A percentile compares a stretch with the other conserved stretches of the same genome.
phyloP scores from a whole-genome alignment of 2,113 vertebrate genomes.

The Oreotrochilus melanogaster region DNA sequence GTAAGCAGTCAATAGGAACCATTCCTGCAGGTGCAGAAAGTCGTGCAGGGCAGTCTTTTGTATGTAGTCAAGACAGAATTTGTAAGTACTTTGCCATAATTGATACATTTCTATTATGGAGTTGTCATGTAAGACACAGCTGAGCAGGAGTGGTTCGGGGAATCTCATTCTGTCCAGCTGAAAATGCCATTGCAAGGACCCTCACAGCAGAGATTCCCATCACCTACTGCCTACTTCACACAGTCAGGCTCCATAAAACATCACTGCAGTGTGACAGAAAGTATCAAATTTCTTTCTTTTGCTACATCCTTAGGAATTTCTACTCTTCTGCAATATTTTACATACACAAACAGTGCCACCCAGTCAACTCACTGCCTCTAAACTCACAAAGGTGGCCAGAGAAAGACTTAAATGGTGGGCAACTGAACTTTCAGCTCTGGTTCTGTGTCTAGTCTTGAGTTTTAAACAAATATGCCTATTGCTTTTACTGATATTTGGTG shows the following conservation, averaged over 20 bases:
- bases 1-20: neutral
- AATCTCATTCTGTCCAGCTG: neutral
- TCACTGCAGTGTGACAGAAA: neutral
- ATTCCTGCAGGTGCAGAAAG: neutral
- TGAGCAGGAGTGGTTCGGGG: neutral
- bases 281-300: neutral
- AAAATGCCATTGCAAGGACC: neutral
- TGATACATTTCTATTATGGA: neutral
- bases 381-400: neutral
- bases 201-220: neutral
- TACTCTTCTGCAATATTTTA: neutral
- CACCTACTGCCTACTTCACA: neutral
- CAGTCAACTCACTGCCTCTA: neutral
- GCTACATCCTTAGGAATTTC: neutral
- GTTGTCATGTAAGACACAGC: neutral
- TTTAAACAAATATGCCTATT: neutral
- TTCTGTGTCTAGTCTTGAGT: neutral
- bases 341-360: fast-evolving
- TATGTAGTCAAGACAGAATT: neutral
- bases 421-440: neutral
- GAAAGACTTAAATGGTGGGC: neutral
- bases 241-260: neutral
- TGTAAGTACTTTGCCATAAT: neutral
- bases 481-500: neutral
- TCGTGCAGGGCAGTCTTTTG: neutral